Evolutionary conservation across 2,888 invertebrate genomes (phyloP).

Genomic region (Drosophila neonasuta): DNA sequence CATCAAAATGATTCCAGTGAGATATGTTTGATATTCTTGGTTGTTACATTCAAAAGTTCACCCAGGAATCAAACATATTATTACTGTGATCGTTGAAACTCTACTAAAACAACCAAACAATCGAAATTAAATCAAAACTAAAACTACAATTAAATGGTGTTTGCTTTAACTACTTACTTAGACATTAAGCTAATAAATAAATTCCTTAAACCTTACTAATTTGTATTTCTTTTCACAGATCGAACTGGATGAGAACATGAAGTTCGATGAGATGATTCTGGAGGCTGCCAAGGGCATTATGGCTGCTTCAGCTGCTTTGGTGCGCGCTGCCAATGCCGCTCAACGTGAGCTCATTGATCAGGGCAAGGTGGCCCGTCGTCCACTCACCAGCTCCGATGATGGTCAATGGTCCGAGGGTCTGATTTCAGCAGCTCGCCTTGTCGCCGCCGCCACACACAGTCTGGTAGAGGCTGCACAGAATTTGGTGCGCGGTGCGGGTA

Average conservation of each 20-base stretch:
- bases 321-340: slow-evolving; percentile 97
- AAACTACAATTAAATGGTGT: slow-evolving; percentile 49
- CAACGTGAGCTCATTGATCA: slow-evolving; percentile 96
- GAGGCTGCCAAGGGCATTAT: slow-evolving; percentile 99
- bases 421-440: slow-evolving; percentile 96
- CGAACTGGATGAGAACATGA: slow-evolving; percentile 91
- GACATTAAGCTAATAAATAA: neutral
- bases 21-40: slow-evolving; percentile 99
- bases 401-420: slow-evolving; percentile 99
- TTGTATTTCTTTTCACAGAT: slow-evolving; percentile 59
- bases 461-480: slow-evolving; percentile 99
- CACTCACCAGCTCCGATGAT: slow-evolving; percentile 94
- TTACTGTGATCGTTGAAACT: slow-evolving; percentile 86
- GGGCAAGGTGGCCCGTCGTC: slow-evolving; percentile 93
- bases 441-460: slow-evolving; percentile 98
- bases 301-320: slow-evolving; percentile 97
- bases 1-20: slow-evolving; percentile 85
- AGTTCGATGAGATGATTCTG: slow-evolving; percentile 99
- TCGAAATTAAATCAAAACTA: slow-evolving; percentile 34
- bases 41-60: slow-evolving; percentile 91
- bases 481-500: slow-evolving; percentile 94
- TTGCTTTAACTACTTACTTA: slow-evolving; percentile 25
- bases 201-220: slow-evolving; percentile 9
- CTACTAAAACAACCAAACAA: slow-evolving; percentile 73
- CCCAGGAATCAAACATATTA: slow-evolving; percentile 99